Evolutionary conservation across 64 coral and sea anemone genomes (phyloP).

Genomic region (Cladopsammia gracilis): DNA sequence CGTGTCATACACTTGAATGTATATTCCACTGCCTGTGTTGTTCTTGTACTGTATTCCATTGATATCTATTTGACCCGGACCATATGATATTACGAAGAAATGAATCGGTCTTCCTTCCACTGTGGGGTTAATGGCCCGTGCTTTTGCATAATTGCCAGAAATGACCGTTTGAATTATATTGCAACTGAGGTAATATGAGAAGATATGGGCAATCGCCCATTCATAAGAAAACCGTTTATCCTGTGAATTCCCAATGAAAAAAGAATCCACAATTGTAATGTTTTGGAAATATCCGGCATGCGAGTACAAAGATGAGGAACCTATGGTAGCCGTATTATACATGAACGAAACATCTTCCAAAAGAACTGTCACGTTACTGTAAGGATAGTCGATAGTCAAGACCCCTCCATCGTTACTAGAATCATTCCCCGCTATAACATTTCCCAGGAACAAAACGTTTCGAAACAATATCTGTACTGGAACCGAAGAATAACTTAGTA

Average conservation of each 20-base stretch:
- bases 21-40: not conserved
- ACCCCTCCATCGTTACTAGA: not conserved
- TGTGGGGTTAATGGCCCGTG: not conserved
- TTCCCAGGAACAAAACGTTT: not conserved
- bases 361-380: not conserved
- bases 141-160: not conserved
- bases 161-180: not conserved
- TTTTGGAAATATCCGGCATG: not conserved
- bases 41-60: not conserved
- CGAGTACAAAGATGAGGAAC: not conserved
- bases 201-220: not conserved
- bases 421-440: not conserved
- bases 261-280: not conserved
- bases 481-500: not conserved
- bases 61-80: not conserved
- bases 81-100: not conserved
- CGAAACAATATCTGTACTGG: not conserved
- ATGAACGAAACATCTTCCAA: not conserved
- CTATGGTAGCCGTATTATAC: not conserved
- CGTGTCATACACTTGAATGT: not conserved
- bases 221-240: not conserved
- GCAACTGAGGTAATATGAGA: not conserved
- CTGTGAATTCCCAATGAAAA: not conserved
- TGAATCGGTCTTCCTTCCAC: not conserved
- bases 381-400: not conserved